phyloP scores from a whole-genome alignment of 2,113 vertebrate genomes.

The Polyodon spathula region DNA sequence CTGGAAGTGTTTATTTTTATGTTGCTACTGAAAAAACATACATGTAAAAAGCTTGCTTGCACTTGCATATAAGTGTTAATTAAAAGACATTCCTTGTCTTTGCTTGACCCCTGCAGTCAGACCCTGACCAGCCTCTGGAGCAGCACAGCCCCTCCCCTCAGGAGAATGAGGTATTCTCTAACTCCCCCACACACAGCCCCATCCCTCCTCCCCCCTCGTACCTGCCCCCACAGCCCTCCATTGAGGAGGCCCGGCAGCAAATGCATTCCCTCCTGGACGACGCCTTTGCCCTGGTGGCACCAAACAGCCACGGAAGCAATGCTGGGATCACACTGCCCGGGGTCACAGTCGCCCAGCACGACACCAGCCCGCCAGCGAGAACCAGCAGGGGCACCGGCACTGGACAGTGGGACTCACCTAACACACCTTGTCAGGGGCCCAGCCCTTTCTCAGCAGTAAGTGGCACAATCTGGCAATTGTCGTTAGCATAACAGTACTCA shows the following conservation, averaged over 20 bases:
- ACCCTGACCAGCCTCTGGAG: constrained; percentile 78
- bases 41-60: background rate
- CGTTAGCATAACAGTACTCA: too few relatives aligned
- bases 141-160: constrained; percentile 67
- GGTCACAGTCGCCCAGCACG: constrained; percentile 43
- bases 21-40: too few relatives aligned
- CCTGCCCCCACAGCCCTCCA: constrained; percentile 83
- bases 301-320: constrained; percentile 64
- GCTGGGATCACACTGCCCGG: constrained; percentile 48
- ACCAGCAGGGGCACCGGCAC: constrained; percentile 34
- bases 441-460: constrained; percentile 54
- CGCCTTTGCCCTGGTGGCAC: constrained; percentile 89
- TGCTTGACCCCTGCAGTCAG: constrained; percentile 58
- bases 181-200: constrained; percentile 57
- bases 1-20: too few relatives aligned
- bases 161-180: constrained; percentile 69
- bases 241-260: constrained; percentile 93
- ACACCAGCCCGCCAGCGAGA: constrained; percentile 54
- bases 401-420: constrained; percentile 58
- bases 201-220: constrained; percentile 70
- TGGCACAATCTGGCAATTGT: constrained; percentile 3
- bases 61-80: too few relatives aligned
- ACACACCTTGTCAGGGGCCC: constrained; percentile 44
- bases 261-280: constrained; percentile 96
- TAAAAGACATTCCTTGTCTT: background rate